Percentiles rank a stretch among this genome's conserved stretches.
These are phyloP conservation scores for Tachina lurida DNA, from an alignment of 2,888 invertebrate species.

Conservation along the genomic window DNA sequence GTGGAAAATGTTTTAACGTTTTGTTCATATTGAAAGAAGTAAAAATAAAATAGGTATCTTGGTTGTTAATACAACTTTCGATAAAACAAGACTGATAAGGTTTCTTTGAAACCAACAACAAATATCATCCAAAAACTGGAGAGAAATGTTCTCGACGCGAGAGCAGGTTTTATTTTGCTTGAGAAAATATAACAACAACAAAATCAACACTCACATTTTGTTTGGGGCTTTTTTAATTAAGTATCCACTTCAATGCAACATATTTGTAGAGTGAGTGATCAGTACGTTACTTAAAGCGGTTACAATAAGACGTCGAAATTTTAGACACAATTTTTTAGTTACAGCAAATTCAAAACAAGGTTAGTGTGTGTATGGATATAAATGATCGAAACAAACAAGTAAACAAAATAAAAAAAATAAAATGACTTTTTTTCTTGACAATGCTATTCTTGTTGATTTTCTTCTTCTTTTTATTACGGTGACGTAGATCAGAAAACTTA, in stretches of 20 bases:
- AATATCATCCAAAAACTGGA: background rate
- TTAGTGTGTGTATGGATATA: constrained; percentile 33
- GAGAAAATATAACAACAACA: background rate
- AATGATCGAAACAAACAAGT: constrained; percentile 43
- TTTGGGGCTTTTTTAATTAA: constrained; percentile 11
- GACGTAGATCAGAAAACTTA: constrained; percentile 25
- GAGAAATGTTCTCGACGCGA: background rate
- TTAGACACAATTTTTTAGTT: background rate
- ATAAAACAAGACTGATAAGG: constrained; percentile 38
- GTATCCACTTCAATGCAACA: constrained; percentile 44
- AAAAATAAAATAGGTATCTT: too few relatives aligned
- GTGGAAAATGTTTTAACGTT: too few relatives aligned
- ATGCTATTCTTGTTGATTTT: constrained; percentile 14
- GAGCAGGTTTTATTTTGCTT: background rate
- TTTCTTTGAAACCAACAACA: background rate
- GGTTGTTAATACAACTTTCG: constrained; percentile 10
- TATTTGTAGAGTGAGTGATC: constrained; percentile 34
- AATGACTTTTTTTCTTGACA: constrained; percentile 24
- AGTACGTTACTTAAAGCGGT: constrained; percentile 53
- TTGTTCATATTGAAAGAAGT: too few relatives aligned
- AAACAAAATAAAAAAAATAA: constrained; percentile 47
- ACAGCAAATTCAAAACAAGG: constrained; percentile 30
- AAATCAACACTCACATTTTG: background rate
- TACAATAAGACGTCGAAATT: constrained; percentile 54
- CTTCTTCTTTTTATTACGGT: constrained; percentile 1